Conservation (phyloP, 1,140 invertebrate species). For the Pissodes strobi region DNA sequence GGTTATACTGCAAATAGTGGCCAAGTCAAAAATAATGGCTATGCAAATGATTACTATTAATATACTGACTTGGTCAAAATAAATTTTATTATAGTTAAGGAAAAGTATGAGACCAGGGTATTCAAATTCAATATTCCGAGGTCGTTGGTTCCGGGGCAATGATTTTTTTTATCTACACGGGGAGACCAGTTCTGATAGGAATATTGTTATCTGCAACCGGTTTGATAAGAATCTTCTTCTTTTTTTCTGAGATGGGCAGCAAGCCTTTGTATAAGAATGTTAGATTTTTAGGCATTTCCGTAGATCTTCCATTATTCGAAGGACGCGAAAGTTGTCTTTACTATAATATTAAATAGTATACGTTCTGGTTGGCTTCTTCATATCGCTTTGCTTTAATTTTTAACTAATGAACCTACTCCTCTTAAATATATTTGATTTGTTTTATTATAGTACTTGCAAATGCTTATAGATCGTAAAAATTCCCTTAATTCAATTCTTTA, state of each 20-base stretch:
- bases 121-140: neutral
- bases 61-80: neutral
- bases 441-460: no score
- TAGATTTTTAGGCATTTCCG: neutral
- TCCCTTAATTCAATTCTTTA: no score
- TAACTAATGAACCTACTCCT: no score
- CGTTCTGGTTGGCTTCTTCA: no score
- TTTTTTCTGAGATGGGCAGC: slow-evolving; percentile 6
- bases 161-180: neutral
- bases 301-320: neutral
- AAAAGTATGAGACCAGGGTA: neutral
- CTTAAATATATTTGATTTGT: no score
- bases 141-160: neutral
- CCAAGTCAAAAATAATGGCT: neutral
- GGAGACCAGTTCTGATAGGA: neutral
- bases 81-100: neutral
- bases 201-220: neutral
- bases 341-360: no score
- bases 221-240: neutral
- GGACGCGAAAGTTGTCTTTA: neutral
- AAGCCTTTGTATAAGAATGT: neutral
- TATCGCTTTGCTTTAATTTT: no score
- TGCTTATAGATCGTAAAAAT: no score
- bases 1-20: neutral
- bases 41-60: neutral